Percentiles rank a stretch among this genome's conserved stretches.
Conservation (phyloP, 30 jellyfish, hydroid and myxozoan genomes). For the Nemopilema nomurai region DNA sequence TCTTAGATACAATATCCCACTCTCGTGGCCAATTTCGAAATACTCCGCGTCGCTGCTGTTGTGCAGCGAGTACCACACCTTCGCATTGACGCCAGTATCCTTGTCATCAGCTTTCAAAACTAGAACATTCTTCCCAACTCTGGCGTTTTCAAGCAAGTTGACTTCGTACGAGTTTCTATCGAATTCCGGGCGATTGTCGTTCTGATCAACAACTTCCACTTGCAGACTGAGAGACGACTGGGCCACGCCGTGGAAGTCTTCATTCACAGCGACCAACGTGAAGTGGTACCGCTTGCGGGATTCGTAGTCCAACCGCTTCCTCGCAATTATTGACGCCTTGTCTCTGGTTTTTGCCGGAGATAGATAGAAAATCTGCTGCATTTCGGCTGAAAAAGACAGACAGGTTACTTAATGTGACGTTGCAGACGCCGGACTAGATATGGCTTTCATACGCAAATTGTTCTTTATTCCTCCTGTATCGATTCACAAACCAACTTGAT, state of each 20-base stretch:
- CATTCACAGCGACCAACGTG: slow-evolving; percentile 73
- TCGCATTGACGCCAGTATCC: slow-evolving; percentile 72
- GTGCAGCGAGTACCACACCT: slow-evolving; percentile 42
- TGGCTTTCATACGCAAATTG: neutral
- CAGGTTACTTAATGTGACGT: too few species aligned
- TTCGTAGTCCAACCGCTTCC: slow-evolving; percentile 68
- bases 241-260: slow-evolving; percentile 50
- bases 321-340: slow-evolving; percentile 18
- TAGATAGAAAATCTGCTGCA: slow-evolving; percentile 20
- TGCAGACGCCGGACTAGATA: too few species aligned
- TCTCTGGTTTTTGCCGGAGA: slow-evolving; percentile 48
- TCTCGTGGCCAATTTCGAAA: slow-evolving; percentile 27
- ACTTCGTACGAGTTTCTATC: slow-evolving; percentile 15
- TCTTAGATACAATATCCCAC: slow-evolving; percentile 38
- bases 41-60: slow-evolving; percentile 17
- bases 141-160: slow-evolving; percentile 29
- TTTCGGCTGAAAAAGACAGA: slow-evolving; percentile 38
- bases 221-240: neutral
- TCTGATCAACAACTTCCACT: slow-evolving; percentile 45
- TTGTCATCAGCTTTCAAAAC: slow-evolving; percentile 54
- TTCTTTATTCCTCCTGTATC: too few species aligned
- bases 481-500: too few species aligned
- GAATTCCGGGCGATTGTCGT: slow-evolving; percentile 73
- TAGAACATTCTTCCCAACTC: slow-evolving; percentile 26
- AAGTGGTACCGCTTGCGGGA: slow-evolving; percentile 47